Conservation (phyloP, 2,797 vertebrate species). For the Anabacerthia variegaticeps region DNA sequence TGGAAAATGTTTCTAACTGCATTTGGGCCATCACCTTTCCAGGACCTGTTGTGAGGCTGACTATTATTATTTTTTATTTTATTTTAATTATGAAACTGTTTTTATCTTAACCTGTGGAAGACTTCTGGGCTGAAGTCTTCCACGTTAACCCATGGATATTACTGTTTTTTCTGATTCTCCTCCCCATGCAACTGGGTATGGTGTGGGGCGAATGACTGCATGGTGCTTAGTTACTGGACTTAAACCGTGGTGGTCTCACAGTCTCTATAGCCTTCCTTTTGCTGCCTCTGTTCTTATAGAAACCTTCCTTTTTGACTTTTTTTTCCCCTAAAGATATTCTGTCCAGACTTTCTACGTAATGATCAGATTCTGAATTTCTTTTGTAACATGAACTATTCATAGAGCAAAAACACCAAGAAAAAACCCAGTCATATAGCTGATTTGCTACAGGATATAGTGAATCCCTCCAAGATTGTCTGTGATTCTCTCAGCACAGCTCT, state of each 20-base stretch:
- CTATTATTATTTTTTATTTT: background rate
- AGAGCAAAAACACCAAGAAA: background rate
- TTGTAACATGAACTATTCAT: fast-evolving
- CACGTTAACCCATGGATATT: background rate
- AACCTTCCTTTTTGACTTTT: background rate
- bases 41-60: background rate
- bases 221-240: background rate
- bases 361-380: background rate
- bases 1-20: background rate
- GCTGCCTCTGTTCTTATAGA: background rate
- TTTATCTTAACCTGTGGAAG: background rate
- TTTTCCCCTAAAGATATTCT: background rate
- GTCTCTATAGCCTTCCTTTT: background rate
- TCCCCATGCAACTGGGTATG: background rate
- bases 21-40: background rate
- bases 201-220: background rate
- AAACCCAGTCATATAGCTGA: background rate
- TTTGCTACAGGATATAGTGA: background rate
- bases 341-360: background rate
- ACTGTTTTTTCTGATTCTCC: background rate
- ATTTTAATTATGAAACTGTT: background rate
- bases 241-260: background rate
- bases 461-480: background rate
- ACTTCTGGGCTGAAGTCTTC: no score
- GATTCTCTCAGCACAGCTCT: background rate